Evolutionary conservation across 2,888 invertebrate genomes (phyloP).

Genomic region (Mesochorus sp.): DNA sequence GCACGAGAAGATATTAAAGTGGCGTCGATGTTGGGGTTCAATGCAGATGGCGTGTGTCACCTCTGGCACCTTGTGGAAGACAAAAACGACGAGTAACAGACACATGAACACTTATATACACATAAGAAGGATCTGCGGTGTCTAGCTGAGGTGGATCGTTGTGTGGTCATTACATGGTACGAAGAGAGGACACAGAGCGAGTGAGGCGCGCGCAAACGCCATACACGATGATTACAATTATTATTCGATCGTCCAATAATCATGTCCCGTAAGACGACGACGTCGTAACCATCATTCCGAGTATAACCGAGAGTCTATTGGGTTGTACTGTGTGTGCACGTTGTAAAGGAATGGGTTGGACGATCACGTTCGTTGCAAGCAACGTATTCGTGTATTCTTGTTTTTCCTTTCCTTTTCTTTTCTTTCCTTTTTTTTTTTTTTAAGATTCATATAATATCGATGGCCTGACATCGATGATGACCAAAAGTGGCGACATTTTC

Average conservation of each 20-base stretch:
- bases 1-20: constrained; percentile 42
- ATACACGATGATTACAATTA: constrained; percentile 78
- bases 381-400: constrained; percentile 38
- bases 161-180: constrained; percentile 72
- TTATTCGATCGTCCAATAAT: constrained; percentile 78
- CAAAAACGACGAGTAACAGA: background rate
- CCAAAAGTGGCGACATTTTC: constrained; percentile 48
- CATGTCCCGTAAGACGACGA: constrained; percentile 74
- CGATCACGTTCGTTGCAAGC: constrained; percentile 76
- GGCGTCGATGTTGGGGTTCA: constrained; percentile 31
- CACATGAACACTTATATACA: background rate
- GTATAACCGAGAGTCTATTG: constrained; percentile 3
- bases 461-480: background rate
- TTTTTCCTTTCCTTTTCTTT: background rate
- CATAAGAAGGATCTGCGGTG: no score
- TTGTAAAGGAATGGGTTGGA: constrained; percentile 68
- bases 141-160: background rate
- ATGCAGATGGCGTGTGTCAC: constrained; percentile 68
- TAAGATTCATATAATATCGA: no score
- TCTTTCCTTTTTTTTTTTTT: constrained; percentile 1
- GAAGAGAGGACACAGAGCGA: constrained; percentile 35
- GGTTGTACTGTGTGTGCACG: constrained; percentile 32
- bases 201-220: constrained; percentile 45
- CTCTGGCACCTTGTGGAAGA: constrained; percentile 63
- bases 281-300: constrained; percentile 22